These are phyloP conservation scores for Eurytemora carolleeae DNA, from an alignment of 1,140 invertebrate species.

Conservation along the genomic window DNA sequence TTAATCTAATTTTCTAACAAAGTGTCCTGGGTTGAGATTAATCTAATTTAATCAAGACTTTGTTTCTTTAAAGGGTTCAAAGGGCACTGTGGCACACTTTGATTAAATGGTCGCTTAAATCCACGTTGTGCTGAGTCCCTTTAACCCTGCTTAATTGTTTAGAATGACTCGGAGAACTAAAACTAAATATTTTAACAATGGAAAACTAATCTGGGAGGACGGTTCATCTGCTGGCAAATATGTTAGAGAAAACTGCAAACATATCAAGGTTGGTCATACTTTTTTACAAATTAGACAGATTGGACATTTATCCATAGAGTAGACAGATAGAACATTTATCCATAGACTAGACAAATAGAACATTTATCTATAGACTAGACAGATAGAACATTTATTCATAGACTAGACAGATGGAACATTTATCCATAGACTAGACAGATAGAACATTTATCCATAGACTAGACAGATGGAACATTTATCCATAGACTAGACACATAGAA, in stretches of 20 bases:
- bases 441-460: not conserved
- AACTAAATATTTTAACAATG: slow-evolving; percentile 89
- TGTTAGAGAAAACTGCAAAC: slow-evolving; percentile 91
- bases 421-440: not conserved
- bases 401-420: not conserved
- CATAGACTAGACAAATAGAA: not conserved
- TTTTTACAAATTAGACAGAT: slow-evolving; percentile 36
- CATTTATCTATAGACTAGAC: not conserved
- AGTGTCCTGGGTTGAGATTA: too few species aligned
- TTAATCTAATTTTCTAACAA: too few species aligned
- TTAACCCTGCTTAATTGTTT: too few species aligned
- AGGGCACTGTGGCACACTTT: too few species aligned
- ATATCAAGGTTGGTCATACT: slow-evolving; percentile 33
- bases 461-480: too few species aligned
- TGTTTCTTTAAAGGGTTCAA: too few species aligned
- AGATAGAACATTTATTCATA: not conserved
- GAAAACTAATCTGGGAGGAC: slow-evolving; percentile 84
- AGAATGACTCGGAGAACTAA: slow-evolving; percentile 88
- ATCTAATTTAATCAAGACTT: too few species aligned
- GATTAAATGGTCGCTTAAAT: too few species aligned
- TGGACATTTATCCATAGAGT: not conserved
- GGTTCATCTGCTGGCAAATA: slow-evolving; percentile 82
- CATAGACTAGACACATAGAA: too few species aligned
- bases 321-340: not conserved
- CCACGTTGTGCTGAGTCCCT: too few species aligned